Base-by-base conservation (phyloP, 2,797 vertebrate species). In the Pseudochirops cupreus region DNA sequence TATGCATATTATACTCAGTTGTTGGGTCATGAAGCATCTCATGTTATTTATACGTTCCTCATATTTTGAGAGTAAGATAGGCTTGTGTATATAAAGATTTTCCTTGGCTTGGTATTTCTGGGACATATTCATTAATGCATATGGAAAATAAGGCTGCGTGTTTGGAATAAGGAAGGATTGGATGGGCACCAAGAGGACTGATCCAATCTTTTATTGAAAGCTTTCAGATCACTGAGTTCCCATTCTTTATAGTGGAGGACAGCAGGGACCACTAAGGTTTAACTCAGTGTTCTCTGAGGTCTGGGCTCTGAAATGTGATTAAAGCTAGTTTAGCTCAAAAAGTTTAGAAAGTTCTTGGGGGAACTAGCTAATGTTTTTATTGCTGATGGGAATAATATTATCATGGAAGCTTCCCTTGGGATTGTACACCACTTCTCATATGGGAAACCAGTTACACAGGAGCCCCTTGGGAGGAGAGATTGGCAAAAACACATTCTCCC, bases 111-210 rank as follows among this genome's bases (percentile, higher is more conserved):
- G 26, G 4, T 94, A 28, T 28, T 89, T 91, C 55, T 87, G 31
- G 28, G 39, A 18, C 33, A 55, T 57, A 91, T 67, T 90, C 26
- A 82, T 96, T 56, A 82, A 14, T 6, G 93, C 91, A 26, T 50
- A 57, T 55, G 74, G 87, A 92, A 97, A 91, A 93, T 52, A 89
- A 31, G 62, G 2, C 28, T 96, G 91, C 29, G 52, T 54, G 18
- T 94, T 95, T 89, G 14, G 58, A 92, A 92, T 56, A 53, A 92
- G 58, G 31, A 96, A 74, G 95, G 55, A 4, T 28, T 28, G 2
- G 55, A 59, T 92, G 92, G 53, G 94, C 59, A 28, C 50, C 39
- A 94, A 33, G 90, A 52, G 82, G 57, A 24, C 91, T 59, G 55
- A 46, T 11, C 26, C 58, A 1, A 28, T 7, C 33, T 67, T 67